Conservation (phyloP, 2,113 vertebrate genomes). For the Podarcis muralis region DNA sequence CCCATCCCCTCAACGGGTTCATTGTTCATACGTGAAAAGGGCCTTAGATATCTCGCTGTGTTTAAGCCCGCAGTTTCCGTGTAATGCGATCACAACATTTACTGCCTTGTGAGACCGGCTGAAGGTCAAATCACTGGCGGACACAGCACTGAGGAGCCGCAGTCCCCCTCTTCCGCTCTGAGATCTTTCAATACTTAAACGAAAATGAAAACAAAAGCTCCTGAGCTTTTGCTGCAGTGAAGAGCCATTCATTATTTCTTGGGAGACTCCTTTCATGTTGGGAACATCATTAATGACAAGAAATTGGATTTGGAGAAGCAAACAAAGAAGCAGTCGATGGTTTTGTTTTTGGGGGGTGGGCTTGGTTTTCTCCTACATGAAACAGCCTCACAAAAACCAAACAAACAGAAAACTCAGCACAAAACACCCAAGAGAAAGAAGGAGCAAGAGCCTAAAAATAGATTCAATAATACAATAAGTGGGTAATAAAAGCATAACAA, state of each 20-base stretch:
- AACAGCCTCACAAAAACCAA: not conserved
- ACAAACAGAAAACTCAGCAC: not conserved
- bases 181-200: constrained; percentile 5
- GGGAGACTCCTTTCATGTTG: not conserved
- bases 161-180: not conserved
- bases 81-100: not conserved
- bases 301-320: not conserved
- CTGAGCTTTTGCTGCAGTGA: not conserved
- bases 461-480: not conserved
- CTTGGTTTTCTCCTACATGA: not conserved
- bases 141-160: not conserved
- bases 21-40: not conserved
- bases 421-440: not conserved
- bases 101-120: not conserved
- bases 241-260: constrained; percentile 1
- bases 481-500: constrained; percentile 6
- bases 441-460: not conserved
- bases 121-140: not conserved
- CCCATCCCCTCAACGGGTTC: no score
- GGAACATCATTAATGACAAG: not conserved
- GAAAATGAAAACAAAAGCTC: not conserved
- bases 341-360: not conserved
- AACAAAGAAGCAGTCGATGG: not conserved
- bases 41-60: not conserved
- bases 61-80: not conserved